A percentile compares a stretch with the other conserved stretches of the same genome.
Evolutionary conservation across 35 echinoderm and acorn worm genomes (phyloP).

Genomic region (Lytechinus variegatus): DNA sequence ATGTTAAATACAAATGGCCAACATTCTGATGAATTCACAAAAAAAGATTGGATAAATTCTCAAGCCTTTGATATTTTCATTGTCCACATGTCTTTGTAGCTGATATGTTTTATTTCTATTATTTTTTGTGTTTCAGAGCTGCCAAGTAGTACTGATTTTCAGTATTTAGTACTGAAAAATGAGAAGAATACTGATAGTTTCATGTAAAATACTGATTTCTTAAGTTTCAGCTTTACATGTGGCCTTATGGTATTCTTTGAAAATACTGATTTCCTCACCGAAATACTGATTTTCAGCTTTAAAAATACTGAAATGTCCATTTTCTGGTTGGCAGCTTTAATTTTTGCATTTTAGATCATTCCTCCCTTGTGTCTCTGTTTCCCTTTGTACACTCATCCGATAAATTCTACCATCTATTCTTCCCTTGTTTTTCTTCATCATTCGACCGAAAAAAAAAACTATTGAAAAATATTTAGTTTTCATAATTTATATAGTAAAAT

Average conservation of each 20-base stretch:
- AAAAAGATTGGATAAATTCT: neutral
- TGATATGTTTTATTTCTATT: neutral
- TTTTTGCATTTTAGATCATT: neutral
- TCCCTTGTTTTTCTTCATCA: neutral
- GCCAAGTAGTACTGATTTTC: no score
- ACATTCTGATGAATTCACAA: neutral
- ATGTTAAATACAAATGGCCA: neutral
- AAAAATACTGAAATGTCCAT: neutral
- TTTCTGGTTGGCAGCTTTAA: neutral
- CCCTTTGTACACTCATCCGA: neutral
- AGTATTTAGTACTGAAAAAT: no score
- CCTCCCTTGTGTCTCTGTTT: neutral
- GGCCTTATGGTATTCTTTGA: no score
- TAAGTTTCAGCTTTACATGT: no score
- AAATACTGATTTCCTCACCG: no score
- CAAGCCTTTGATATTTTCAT: neutral
- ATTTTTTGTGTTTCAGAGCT: no score
- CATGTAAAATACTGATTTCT: no score
- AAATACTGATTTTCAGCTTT: no score
- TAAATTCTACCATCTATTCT: neutral
- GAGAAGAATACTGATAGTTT: no score
- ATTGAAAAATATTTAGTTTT: neutral
- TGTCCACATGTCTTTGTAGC: neutral
- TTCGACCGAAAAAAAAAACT: neutral
- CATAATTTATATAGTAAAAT: neutral